Evolutionary conservation across 2,888 invertebrate genomes (phyloP).

Genomic region (Hecatera dysodea): DNA sequence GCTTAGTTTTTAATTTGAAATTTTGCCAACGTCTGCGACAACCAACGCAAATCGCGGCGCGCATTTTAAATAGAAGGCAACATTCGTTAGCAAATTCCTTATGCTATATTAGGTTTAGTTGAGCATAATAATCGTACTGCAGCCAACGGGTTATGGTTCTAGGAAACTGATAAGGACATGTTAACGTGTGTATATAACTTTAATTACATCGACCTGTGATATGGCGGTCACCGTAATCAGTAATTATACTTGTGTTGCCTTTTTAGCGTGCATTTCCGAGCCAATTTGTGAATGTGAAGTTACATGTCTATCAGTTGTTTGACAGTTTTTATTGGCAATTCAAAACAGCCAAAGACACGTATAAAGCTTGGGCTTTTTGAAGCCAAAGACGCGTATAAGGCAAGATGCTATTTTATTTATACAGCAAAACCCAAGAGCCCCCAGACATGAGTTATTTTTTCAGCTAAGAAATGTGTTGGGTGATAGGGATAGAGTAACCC

Average conservation of each 20-base stretch:
- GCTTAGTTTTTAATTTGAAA: slow-evolving; percentile 69
- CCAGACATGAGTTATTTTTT: no score
- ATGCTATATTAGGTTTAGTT: slow-evolving; percentile 61
- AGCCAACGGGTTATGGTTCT: slow-evolving; percentile 60
- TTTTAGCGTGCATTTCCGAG: slow-evolving; percentile 51
- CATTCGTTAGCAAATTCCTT: slow-evolving; percentile 70
- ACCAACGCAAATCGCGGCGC: slow-evolving; percentile 56
- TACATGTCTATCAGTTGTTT: slow-evolving; percentile 19
- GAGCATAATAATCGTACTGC: slow-evolving; percentile 55
- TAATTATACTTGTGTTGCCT: slow-evolving; percentile 17
- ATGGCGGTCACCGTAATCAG: slow-evolving; percentile 56
- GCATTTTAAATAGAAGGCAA: slow-evolving; percentile 66
- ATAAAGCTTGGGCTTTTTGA: no score
- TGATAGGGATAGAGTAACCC: no score
- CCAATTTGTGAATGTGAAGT: slow-evolving; percentile 22
- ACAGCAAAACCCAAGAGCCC: background rate
- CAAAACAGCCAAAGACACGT: background rate
- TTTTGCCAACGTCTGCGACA: slow-evolving; percentile 68
- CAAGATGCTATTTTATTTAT: background rate
- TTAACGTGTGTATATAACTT: slow-evolving; percentile 40
- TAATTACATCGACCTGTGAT: slow-evolving; percentile 54
- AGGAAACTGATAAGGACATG: slow-evolving; percentile 65
- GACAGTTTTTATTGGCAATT: background rate
- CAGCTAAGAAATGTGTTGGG: no score
- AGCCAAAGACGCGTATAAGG: no score